These are phyloP conservation scores for Pegea sp. DNA, from an alignment of 23 tunicate species.

Conservation along the genomic window DNA sequence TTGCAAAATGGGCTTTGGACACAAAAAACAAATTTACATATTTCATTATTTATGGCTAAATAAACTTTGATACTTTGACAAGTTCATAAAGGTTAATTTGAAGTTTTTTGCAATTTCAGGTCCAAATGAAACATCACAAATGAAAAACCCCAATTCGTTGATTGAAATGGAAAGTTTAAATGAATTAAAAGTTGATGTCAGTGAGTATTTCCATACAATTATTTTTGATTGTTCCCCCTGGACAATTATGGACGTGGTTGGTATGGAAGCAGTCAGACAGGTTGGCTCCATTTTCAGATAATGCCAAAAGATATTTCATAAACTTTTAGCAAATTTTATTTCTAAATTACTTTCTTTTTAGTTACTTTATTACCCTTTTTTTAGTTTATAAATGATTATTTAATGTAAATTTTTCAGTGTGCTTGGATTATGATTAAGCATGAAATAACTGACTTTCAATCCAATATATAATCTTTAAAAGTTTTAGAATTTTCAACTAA, in stretches of 20 bases:
- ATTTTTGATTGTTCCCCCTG: slow-evolving; percentile 67
- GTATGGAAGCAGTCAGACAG: slow-evolving; percentile 34
- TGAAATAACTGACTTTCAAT: neutral
- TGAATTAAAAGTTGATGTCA: no score
- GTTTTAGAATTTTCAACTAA: neutral
- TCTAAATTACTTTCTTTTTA: no score
- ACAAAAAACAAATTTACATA: no score
- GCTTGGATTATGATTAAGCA: neutral
- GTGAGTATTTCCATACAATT: slow-evolving; percentile 34
- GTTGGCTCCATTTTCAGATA: slow-evolving; percentile 11
- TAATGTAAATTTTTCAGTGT: neutral
- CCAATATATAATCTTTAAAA: no score
- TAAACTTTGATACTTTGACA: no score
- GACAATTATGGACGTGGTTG: slow-evolving; percentile 69
- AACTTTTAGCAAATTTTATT: no score
- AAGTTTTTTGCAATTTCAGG: neutral
- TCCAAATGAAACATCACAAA: neutral
- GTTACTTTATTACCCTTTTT: neutral
- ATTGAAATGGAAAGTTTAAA: no score
- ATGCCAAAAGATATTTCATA: no score
- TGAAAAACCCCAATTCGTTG: neutral
- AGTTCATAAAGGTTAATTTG: no score
- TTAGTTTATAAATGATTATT: neutral
- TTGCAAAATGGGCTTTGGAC: no score
- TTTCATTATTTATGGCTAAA: no score